Evolutionary conservation across 2,113 vertebrate species (phyloP), one percentile per base, ranked within the genome.

Genomic region (Hiodon alosoides): DNA sequence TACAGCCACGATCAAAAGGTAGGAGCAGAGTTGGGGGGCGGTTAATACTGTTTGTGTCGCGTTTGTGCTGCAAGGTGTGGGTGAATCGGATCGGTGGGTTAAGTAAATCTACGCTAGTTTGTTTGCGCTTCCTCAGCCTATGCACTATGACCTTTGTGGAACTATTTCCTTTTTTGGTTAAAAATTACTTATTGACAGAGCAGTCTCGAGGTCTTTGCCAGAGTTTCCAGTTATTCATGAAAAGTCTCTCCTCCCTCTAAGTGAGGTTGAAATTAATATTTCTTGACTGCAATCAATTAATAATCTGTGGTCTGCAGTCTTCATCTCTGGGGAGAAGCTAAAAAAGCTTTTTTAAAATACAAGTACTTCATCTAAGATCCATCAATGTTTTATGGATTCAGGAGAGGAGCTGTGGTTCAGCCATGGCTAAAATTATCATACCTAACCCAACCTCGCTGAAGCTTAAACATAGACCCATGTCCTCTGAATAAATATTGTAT

Each of bases 1-100:
- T 31, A 31, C 31, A 31, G 31, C 31, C 31, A 31, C 31, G 31
- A 31, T 31, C 31, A 31, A 31, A 31, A 31, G 31, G 31, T 31
- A 31, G 31, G 31, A 31, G 88, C 87, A 50, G 31, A 31, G 31
- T 31, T 31, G 31, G 31, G 31, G 31, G 2, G 2, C 31, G 31
- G 31, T 31, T 31, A 31, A 31, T 2, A 31, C 31, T 31, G 31
- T 31, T 31, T 31, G 31, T 31, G 31, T 31, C 31, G 31, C 31
- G 31, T 31, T 31, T 48, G 64, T 31, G 13, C 17, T 11, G 9
- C 5, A 5, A 57, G 10, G 54, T 57, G 54, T 57, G 54, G 54
- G 10, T 10, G 10, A 57, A 57, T 57, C 5, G 31, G 31, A 31
- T 31, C 31, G 31, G 64, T 3, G 6, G 17, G 31, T n/a, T 11